These are phyloP conservation scores for Apomyelois bistriatella DNA, from an alignment of 2,888 invertebrate genomes.

Conservation along the genomic window DNA sequence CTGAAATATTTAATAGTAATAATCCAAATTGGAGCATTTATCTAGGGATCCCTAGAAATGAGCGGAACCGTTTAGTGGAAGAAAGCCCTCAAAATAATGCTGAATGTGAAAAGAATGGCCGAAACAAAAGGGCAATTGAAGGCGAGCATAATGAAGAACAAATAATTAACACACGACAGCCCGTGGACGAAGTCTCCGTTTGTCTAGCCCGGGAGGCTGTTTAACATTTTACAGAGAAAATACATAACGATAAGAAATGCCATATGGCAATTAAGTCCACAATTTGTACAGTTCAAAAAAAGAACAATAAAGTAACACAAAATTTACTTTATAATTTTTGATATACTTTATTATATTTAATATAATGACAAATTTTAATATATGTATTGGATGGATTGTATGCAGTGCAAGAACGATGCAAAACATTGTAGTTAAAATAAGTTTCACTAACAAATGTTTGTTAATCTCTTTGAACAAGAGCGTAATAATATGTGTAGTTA, in stretches of 20 bases:
- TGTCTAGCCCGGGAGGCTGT: constrained; percentile 18
- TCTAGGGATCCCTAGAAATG: constrained; percentile 39
- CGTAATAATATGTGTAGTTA: no score
- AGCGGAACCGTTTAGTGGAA: constrained; percentile 66
- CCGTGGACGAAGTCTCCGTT: constrained; percentile 23
- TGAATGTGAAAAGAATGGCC: constrained; percentile 60
- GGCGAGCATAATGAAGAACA: constrained; percentile 76
- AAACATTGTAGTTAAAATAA: no score
- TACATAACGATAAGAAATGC: not conserved
- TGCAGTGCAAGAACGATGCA: no score
- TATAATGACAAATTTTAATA: no score
- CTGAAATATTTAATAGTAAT: no score
- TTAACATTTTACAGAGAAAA: not conserved
- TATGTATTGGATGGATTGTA: no score
- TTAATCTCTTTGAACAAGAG: no score
- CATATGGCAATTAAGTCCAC: not conserved
- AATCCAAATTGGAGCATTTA: not conserved
- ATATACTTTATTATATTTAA: no score
- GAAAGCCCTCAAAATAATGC: constrained; percentile 69
- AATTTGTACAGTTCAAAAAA: no score
- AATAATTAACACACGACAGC: constrained; percentile 75
- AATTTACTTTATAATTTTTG: no score
- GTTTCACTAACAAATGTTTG: no score
- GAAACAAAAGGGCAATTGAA: constrained; percentile 78
- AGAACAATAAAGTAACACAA: no score